These are phyloP conservation scores for Paralichthys olivaceus DNA, from an alignment of 2,113 vertebrate genomes.

Conservation along the genomic window DNA sequence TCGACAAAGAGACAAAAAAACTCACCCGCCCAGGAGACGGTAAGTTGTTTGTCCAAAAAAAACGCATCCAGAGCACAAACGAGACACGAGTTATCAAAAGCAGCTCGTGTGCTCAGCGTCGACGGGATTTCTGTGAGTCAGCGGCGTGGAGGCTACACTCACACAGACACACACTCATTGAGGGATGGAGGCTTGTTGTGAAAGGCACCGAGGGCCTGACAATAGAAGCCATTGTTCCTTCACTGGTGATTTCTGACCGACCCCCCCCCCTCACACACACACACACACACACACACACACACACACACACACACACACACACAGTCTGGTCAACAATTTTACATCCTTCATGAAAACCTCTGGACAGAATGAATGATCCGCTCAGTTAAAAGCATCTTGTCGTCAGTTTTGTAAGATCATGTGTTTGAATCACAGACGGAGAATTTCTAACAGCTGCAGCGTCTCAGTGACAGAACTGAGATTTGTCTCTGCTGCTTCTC, in stretches of 20 bases:
- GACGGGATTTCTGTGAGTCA: background rate
- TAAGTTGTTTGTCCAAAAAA: slow-evolving; percentile 20
- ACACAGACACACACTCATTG: slow-evolving; percentile 20
- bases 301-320: too few species aligned
- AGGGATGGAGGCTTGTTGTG: slow-evolving; percentile 46
- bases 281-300: background rate
- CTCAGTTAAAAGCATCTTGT: too few species aligned
- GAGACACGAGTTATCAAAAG: slow-evolving; percentile 13
- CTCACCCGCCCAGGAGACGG: slow-evolving; percentile 53
- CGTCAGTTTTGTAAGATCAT: too few species aligned
- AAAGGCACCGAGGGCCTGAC: slow-evolving; percentile 69
- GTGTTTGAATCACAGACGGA: too few species aligned
- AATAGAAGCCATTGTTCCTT: slow-evolving; percentile 82
- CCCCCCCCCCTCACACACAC: slow-evolving; percentile 12
- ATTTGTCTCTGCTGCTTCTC: too few species aligned
- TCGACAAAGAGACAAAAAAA: slow-evolving; percentile 32
- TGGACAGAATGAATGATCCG: too few species aligned
- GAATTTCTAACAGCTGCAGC: too few species aligned
- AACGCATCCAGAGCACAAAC: slow-evolving; percentile 12
- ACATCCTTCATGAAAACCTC: too few species aligned
- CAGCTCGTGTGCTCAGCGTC: slow-evolving; percentile 1
- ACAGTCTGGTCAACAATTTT: too few species aligned
- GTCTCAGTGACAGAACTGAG: too few species aligned
- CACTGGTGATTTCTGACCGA: background rate
- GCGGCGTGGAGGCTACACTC: slow-evolving; percentile 3